A percentile compares a stretch with the other conserved stretches of the same genome.
Evolutionary conservation across 2,113 vertebrate species (phyloP).

Genomic region (Pelecanus crispus): DNA sequence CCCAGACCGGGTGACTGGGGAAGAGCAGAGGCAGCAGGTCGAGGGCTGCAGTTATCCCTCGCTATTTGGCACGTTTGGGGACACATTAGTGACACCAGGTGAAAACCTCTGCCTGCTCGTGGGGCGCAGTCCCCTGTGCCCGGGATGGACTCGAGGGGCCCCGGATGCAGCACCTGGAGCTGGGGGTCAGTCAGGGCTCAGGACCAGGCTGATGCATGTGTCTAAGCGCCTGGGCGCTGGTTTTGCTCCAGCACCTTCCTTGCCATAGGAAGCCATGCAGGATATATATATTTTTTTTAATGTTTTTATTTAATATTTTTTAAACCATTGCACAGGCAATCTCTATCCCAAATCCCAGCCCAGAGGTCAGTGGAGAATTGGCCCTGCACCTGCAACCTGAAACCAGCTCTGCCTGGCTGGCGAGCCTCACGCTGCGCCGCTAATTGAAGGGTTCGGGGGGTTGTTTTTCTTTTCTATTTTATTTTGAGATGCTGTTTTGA

Average conservation of each 20-base stretch:
- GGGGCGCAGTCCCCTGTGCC: accelerated
- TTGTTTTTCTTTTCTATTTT: constrained; percentile 9
- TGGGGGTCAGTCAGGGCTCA: neutral
- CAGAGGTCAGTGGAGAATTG: constrained; percentile 14
- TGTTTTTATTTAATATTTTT: neutral
- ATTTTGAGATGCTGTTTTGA: neutral
- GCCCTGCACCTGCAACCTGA: constrained; percentile 52
- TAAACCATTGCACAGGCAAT: neutral
- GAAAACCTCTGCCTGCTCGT: neutral
- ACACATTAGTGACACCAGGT: neutral
- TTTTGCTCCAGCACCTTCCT: neutral
- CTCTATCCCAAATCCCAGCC: neutral
- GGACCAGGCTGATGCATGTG: neutral
- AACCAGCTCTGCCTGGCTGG: constrained; percentile 17
- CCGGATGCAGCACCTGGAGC: neutral
- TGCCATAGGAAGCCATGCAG: neutral
- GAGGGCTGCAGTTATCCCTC: accelerated
- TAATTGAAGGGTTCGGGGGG: neutral
- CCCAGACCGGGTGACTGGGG: accelerated
- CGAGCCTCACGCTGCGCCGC: neutral
- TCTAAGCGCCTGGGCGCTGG: accelerated
- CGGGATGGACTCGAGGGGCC: neutral
- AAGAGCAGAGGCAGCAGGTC: neutral
- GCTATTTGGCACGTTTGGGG: neutral
- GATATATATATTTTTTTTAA: neutral